Percentiles rank a stretch among this genome's conserved stretches.
Evolutionary conservation across 2,888 invertebrate species (phyloP).

Genomic region (Slavum lentiscoides): DNA sequence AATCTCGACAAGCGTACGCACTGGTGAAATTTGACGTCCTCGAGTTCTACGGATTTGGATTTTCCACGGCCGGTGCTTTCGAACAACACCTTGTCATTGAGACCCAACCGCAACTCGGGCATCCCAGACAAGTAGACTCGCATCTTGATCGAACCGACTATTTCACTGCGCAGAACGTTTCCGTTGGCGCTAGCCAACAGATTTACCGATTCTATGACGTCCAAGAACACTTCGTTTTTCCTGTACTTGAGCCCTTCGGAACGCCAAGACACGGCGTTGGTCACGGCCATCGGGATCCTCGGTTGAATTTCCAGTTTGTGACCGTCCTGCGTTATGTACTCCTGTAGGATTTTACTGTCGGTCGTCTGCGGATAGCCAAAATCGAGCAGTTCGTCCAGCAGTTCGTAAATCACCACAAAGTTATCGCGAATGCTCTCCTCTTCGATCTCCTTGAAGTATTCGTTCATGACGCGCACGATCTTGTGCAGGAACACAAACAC

Average conservation of each 20-base stretch:
- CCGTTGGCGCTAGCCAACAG: constrained; percentile 69
- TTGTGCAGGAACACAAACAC: constrained; percentile 70
- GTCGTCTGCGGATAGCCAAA: constrained; percentile 74
- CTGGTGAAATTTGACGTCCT: constrained; percentile 74
- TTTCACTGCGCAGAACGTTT: constrained; percentile 70
- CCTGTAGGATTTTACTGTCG: constrained; percentile 70
- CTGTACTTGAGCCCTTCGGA: constrained; percentile 71
- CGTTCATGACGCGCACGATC: constrained; percentile 65
- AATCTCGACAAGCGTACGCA: constrained; percentile 71
- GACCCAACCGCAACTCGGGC: constrained; percentile 71
- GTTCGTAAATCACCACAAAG: constrained; percentile 72
- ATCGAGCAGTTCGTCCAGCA: constrained; percentile 71
- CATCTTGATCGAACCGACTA: constrained; percentile 72
- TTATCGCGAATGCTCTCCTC: constrained; percentile 73
- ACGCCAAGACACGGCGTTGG: constrained; percentile 74
- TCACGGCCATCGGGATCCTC: constrained; percentile 70
- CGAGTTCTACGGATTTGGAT: constrained; percentile 71
- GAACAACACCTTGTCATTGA: constrained; percentile 72
- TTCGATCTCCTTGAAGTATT: constrained; percentile 72
- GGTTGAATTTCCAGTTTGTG: constrained; percentile 70
- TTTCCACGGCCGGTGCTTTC: constrained; percentile 70
- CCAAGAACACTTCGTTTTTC: constrained; percentile 73
- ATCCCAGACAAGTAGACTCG: constrained; percentile 71
- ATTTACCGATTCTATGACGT: constrained; percentile 73
- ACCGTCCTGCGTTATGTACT: constrained; percentile 71